phyloP scores from a whole-genome alignment of 2,113 vertebrate species.

The Rhinopomastus cyanomelas region DNA sequence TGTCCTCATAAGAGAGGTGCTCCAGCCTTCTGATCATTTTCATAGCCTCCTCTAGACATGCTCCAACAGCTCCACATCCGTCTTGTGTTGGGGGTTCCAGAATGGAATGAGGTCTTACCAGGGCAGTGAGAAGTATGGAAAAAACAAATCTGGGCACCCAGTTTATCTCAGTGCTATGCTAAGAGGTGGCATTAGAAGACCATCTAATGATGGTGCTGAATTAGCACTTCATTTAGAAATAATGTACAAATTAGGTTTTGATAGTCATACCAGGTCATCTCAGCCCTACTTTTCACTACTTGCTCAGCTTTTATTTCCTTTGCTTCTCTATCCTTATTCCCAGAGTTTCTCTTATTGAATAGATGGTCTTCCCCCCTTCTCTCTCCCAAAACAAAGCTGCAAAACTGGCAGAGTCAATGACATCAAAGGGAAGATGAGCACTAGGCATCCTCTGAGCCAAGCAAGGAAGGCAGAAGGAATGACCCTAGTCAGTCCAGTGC shows the following conservation, averaged over 20 bases:
- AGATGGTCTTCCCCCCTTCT: background rate
- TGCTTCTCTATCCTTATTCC: background rate
- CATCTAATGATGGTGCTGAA: background rate
- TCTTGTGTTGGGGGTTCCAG: no score
- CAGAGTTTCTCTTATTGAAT: background rate
- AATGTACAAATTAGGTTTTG: background rate
- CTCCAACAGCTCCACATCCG: no score
- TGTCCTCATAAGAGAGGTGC: no score
- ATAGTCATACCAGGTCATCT: background rate
- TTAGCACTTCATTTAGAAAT: background rate
- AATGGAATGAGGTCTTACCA: no score
- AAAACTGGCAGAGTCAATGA: background rate
- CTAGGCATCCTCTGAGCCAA: background rate
- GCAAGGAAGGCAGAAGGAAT: background rate
- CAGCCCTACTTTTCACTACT: background rate
- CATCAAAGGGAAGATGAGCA: background rate
- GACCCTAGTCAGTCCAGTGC: background rate
- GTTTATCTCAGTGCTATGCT: background rate
- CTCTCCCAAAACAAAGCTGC: background rate
- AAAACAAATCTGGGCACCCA: background rate
- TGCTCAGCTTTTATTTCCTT: background rate
- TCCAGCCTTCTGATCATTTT: no score
- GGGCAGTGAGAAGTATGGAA: background rate
- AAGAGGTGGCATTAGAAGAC: background rate
- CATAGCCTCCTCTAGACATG: no score